Evolutionary conservation across 2,113 vertebrate genomes (phyloP).

Genomic region (Gasterosteus aculeatus): DNA sequence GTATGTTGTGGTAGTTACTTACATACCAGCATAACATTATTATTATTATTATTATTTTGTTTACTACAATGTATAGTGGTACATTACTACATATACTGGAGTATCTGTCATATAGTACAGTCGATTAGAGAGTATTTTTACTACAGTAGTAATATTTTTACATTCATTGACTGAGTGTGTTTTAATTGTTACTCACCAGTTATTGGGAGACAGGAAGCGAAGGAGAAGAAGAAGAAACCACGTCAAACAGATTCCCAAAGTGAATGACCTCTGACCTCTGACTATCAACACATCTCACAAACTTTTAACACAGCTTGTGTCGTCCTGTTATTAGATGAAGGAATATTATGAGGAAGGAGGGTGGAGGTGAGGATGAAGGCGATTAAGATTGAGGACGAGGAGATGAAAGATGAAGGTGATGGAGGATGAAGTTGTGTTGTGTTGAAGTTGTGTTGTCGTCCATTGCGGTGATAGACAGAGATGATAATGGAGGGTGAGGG

Average conservation of each 20-base stretch:
- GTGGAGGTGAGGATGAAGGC: too few species aligned
- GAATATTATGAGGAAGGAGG: too few species aligned
- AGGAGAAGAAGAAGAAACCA: neutral
- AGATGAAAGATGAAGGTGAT: neutral
- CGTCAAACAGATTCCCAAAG: neutral
- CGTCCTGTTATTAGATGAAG: too few species aligned
- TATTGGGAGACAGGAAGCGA: neutral
- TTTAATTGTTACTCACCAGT: conserved; percentile 18
- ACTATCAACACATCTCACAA: too few species aligned
- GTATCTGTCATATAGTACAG: neutral
- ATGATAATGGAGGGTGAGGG: neutral
- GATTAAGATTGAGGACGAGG: too few species aligned
- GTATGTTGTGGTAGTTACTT: too few species aligned
- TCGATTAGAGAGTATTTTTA: neutral
- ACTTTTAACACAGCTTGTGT: too few species aligned
- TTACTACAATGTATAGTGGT: too few species aligned
- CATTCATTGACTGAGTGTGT: neutral
- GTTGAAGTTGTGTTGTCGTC: too few species aligned
- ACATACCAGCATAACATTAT: too few species aligned
- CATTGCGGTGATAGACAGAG: too few species aligned
- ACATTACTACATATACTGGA: neutral
- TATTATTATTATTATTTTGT: too few species aligned
- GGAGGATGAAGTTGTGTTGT: neutral
- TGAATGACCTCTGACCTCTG: neutral
- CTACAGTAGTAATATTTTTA: neutral